Percentiles rank a stretch among this genome's conserved stretches.
Evolutionary conservation across 2,888 invertebrate species (phyloP).

Genomic region (Melitaea athalia): DNA sequence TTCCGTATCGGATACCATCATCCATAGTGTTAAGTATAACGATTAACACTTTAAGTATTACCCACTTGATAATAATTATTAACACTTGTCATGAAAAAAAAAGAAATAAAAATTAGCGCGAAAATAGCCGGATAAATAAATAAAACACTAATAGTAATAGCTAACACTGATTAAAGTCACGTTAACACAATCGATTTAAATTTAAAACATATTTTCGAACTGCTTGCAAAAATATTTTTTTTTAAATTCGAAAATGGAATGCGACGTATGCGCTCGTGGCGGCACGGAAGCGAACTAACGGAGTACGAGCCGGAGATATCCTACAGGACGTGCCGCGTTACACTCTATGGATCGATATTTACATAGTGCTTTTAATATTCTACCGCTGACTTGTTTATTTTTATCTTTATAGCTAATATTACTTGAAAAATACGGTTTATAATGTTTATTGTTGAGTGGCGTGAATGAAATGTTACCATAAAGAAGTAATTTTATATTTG

Average conservation of each 20-base stretch:
- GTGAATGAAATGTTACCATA: conserved; percentile 18
- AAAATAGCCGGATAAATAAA: conserved; percentile 1
- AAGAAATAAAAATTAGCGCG: background rate
- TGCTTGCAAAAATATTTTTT: conserved; percentile 46
- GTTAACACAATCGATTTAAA: conserved; percentile 17
- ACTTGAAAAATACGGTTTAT: conserved; percentile 39
- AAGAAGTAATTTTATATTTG: conserved; percentile 8
- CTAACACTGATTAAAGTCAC: conserved; percentile 13
- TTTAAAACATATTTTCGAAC: conserved; percentile 2
- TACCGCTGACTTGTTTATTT: conserved; percentile 54
- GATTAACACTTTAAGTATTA: conserved; percentile 21
- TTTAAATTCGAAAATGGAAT: conserved; percentile 54
- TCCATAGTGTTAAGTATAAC: conserved; percentile 21
- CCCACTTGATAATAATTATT: background rate
- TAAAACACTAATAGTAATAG: no score
- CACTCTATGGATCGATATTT: conserved; percentile 78
- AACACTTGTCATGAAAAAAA: background rate
- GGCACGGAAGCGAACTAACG: conserved; percentile 74
- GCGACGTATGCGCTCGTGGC: conserved; percentile 70
- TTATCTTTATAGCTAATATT: conserved; percentile 45
- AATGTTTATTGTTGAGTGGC: conserved; percentile 33
- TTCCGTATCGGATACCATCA: conserved; percentile 35
- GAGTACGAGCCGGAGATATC: conserved; percentile 62
- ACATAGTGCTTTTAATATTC: conserved; percentile 78
- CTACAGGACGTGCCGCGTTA: conserved; percentile 69